phyloP scores from a whole-genome alignment of 2,113 vertebrate genomes.

The Syngnathus typhle region DNA sequence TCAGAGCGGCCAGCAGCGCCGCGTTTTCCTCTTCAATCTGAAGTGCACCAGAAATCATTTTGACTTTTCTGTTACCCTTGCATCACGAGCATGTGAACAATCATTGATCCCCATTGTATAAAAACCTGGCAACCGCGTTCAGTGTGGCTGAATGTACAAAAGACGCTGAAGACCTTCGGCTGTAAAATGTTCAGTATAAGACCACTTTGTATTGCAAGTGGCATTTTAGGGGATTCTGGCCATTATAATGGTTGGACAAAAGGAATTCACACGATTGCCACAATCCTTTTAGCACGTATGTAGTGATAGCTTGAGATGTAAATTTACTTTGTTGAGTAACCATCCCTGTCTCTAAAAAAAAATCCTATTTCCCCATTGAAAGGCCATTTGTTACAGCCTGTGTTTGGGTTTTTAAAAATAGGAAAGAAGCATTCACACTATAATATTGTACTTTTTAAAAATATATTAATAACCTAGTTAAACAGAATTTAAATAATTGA shows the following conservation, averaged over 20 bases:
- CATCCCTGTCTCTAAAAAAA: neutral
- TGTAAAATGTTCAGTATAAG: neutral
- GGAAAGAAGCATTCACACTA: too few species aligned
- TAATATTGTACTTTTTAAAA: neutral
- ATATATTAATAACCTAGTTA: neutral
- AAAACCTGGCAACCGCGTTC: neutral
- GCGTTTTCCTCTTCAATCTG: constrained; percentile 91
- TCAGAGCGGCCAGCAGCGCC: constrained; percentile 89
- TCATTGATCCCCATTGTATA: constrained; percentile 25
- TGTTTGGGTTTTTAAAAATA: too few species aligned
- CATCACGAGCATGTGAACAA: constrained; percentile 30
- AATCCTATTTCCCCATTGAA: too few species aligned
- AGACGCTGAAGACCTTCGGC: neutral
- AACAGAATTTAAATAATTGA: neutral
- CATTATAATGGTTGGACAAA: too few species aligned
- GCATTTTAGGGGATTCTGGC: too few species aligned
- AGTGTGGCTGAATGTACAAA: neutral
- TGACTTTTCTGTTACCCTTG: neutral
- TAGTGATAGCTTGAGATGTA: too few species aligned
- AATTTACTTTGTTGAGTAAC: too few species aligned
- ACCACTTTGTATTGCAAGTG: neutral
- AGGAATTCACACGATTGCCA: neutral
- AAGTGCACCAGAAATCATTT: neutral
- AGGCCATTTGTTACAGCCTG: too few species aligned
- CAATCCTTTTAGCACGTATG: too few species aligned